Evolutionary conservation across 2,113 vertebrate species (phyloP).

Genomic region (Heteronetta atricapilla): DNA sequence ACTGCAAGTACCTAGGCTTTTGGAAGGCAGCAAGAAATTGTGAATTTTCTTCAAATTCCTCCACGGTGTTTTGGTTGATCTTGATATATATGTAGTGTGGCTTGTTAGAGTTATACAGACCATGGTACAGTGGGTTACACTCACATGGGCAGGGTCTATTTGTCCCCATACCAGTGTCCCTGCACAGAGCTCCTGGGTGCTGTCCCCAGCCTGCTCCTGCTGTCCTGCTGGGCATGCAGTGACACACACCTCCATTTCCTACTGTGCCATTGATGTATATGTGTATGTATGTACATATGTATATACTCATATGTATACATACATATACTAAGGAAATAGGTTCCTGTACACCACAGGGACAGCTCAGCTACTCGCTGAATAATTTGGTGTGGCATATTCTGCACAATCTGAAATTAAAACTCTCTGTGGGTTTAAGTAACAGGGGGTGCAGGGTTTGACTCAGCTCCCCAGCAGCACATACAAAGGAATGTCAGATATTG

Average conservation of each 20-base stretch:
- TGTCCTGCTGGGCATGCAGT: too few relatives aligned
- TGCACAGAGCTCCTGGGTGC: not conserved
- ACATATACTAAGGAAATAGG: accelerated
- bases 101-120: not conserved
- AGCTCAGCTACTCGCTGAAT: not conserved
- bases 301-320: too few relatives aligned
- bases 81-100: not conserved
- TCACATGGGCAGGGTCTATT: not conserved
- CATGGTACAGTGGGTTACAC: not conserved
- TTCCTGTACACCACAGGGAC: not conserved
- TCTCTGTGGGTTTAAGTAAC: not conserved
- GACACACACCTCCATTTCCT: accelerated
- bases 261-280: too few relatives aligned
- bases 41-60: not conserved
- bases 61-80: not conserved
- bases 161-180: not conserved
- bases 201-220: not conserved
- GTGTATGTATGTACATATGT: too few relatives aligned
- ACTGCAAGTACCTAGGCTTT: not conserved
- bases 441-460: not conserved
- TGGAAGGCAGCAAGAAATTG: not conserved
- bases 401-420: not conserved
- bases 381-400: not conserved
- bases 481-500: not conserved
- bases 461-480: not conserved